Evolutionary conservation across 2,113 vertebrate genomes (phyloP).

Genomic region (Gopherus evgoodei): DNA sequence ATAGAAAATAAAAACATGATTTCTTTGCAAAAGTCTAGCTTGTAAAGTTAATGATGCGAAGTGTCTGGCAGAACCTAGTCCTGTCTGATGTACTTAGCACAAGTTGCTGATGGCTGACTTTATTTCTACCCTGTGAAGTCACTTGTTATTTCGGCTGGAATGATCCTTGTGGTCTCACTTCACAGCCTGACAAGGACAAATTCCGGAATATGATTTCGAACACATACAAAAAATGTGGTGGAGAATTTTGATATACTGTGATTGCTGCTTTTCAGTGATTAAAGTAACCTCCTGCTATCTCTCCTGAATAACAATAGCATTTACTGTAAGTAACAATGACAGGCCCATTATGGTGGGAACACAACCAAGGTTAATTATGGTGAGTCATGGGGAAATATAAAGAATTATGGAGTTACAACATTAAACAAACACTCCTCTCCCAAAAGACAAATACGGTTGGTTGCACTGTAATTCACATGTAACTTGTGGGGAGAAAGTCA

Average conservation of each 20-base stretch:
- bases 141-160: conserved; percentile 26
- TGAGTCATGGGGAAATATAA: background rate
- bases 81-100: conserved; percentile 4
- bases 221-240: background rate
- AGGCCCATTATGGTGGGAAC: background rate
- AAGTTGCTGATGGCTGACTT: conserved; percentile 18
- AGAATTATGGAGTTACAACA: background rate
- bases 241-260: background rate
- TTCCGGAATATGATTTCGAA: conserved; percentile 46
- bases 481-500: background rate
- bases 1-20: background rate
- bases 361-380: conserved; percentile 41
- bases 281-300: conserved; percentile 25
- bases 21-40: background rate
- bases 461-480: background rate
- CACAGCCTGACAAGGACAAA: conserved; percentile 32
- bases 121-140: background rate
- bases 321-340: background rate
- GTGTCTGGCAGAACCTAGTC: background rate
- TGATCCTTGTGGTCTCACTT: conserved; percentile 35
- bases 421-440: background rate
- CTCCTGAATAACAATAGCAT: conserved; percentile 22
- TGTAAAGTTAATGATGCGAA: conserved; percentile 23
- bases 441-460: background rate
- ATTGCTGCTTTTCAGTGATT: conserved; percentile 14